Evolutionary conservation across 30 jellyfish, hydroid and myxozoan genomes (phyloP).

Genomic region (Cassiopea andromeda): DNA sequence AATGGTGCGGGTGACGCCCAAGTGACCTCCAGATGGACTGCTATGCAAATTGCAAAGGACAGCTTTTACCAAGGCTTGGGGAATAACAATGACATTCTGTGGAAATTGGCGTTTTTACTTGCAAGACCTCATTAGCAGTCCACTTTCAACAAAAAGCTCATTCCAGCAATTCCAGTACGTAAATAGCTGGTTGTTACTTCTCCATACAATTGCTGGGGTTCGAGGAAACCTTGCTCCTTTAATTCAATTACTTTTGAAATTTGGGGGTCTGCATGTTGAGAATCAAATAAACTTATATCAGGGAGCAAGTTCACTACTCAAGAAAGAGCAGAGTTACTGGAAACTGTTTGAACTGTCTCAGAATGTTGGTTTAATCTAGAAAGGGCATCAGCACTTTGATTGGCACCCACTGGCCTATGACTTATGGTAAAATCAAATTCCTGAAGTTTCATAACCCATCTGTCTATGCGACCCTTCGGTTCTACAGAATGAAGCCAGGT

Average conservation of each 20-base stretch:
- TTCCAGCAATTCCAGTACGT: constrained; percentile 47
- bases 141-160: not conserved
- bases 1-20: not conserved
- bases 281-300: not conserved
- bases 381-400: no score
- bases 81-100: not conserved
- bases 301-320: not conserved
- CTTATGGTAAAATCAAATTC: not conserved
- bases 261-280: constrained; percentile 3
- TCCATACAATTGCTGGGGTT: not conserved
- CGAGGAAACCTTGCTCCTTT: not conserved
- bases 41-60: not conserved
- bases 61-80: not conserved
- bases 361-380: no score
- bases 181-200: not conserved
- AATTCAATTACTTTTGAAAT: not conserved
- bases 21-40: not conserved
- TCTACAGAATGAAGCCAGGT: constrained; percentile 37
- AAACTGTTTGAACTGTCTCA: no score
- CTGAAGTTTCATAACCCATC: constrained; percentile 48
- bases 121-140: no score
- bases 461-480: constrained; percentile 47
- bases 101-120: no score
- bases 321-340: not conserved
- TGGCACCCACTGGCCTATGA: constrained; percentile 30